These are phyloP conservation scores for Sphaerophoria rueppellii DNA, from an alignment of 2,888 invertebrate species.

Conservation along the genomic window DNA sequence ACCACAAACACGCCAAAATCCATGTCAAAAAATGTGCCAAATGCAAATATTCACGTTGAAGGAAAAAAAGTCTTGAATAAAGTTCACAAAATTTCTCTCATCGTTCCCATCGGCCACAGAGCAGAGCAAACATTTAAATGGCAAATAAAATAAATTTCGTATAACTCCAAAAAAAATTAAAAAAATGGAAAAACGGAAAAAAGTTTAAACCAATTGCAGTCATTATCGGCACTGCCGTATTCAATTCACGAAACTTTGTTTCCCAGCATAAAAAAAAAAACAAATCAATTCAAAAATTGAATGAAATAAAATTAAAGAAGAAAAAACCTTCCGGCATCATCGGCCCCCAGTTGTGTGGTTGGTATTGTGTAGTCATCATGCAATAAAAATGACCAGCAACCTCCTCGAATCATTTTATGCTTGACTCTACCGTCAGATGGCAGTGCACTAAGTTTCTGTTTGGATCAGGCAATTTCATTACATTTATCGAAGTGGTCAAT, in stretches of 20 bases:
- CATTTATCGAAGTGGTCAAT: conserved; percentile 66
- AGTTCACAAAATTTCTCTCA: conserved; percentile 19
- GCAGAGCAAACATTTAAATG: background rate
- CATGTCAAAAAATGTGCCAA: conserved; percentile 57
- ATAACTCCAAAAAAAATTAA: conserved; percentile 1
- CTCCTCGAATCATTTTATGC: conserved; percentile 41
- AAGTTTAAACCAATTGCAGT: conserved; percentile 55
- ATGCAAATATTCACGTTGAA: conserved; percentile 47
- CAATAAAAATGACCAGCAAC: conserved; percentile 53
- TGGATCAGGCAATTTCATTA: conserved; percentile 66
- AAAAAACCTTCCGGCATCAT: conserved; percentile 50
- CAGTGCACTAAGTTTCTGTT: background rate
- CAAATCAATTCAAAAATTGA: conserved; percentile 5
- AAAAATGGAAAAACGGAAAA: background rate
- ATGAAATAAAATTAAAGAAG: background rate
- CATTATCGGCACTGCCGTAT: conserved; percentile 54
- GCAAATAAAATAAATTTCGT: conserved; percentile 42
- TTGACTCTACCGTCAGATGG: conserved; percentile 56
- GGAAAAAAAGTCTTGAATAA: background rate
- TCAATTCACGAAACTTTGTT: conserved; percentile 43
- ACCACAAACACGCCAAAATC: background rate
- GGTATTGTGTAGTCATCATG: conserved; percentile 18
- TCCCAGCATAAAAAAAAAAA: background rate
- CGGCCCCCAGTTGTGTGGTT: background rate
- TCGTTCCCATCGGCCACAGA: background rate